Conservation (phyloP, 2,888 invertebrate genomes). For the Leptogaster cylindrica region DNA sequence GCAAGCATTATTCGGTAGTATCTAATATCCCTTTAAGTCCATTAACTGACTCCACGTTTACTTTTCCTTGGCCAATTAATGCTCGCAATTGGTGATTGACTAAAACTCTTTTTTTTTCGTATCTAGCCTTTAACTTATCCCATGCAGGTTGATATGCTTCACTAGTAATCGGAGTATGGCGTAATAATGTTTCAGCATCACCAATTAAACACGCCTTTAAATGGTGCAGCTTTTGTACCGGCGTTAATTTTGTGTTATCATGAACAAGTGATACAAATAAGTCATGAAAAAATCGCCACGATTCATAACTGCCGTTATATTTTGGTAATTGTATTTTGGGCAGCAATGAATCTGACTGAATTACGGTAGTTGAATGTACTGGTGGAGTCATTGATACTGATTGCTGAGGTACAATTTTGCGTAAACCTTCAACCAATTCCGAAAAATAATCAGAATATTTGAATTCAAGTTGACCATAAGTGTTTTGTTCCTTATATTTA, state of each 20-base stretch:
- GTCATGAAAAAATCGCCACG: too few relatives aligned
- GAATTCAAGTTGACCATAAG: too few relatives aligned
- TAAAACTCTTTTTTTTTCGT: constrained; percentile 42
- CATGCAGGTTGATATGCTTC: constrained; percentile 38
- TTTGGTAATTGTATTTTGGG: too few relatives aligned
- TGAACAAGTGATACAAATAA: too few relatives aligned
- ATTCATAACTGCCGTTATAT: too few relatives aligned
- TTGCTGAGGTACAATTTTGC: too few relatives aligned
- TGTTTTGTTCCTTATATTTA: too few relatives aligned
- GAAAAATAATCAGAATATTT: too few relatives aligned
- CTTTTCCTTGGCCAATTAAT: not conserved
- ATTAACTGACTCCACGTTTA: not conserved
- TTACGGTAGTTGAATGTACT: too few relatives aligned
- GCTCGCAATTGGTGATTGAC: constrained; percentile 38
- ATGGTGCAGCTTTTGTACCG: constrained; percentile 33
- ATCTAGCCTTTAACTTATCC: constrained; percentile 27
- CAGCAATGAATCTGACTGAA: too few relatives aligned
- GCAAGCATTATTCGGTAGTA: not conserved
- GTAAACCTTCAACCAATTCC: too few relatives aligned
- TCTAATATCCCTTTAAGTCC: constrained; percentile 40
- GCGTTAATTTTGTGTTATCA: not conserved
- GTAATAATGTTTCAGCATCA: constrained; percentile 28
- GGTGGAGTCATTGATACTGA: too few relatives aligned
- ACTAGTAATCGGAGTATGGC: constrained; percentile 29
- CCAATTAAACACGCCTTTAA: constrained; percentile 2